Evolutionary conservation across 2,113 vertebrate genomes (phyloP), one percentile per base, ranked within the genome.

Genomic region (Mohoua ochrocephala): DNA sequence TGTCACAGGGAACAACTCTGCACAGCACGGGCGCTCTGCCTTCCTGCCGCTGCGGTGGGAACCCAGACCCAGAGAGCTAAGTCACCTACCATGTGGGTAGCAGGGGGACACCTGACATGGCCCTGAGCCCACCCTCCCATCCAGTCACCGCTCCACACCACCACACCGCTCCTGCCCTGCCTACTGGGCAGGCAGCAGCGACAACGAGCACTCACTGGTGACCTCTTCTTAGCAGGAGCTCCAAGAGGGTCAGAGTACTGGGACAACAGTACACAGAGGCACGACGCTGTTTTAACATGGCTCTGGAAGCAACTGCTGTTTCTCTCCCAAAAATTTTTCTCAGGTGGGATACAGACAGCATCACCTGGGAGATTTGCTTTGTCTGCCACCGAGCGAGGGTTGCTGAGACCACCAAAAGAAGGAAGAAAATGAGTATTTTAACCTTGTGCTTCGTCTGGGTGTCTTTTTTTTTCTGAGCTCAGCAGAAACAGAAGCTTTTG

Each of bases 381-480:
- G 0, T 42, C 20, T 7, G 4, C 69, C 28, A 23, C 3, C 0
- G 24, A 56, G 39, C 1, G 0, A 75, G 56, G 8, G 49, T 11
- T 79, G 44, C 41, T 12, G 26, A 91, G 49, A 59, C 6, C n/a
- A 61, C 44, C 19, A 28, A 13, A 71, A 86, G 26, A 53, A 39
- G 18, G 35, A 23, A 83, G 52, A 69, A 28, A 44, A 75, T 0
- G 2, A 52, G 60, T 24, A 37, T 37, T 91, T 88, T 52, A 90
- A 83, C 78, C 85, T 76, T 61, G 54, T 22, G 30, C 39, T 82
- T 37, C 7, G 3, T 27, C 60, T 1, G 1, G 13, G 41, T 53
- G 33, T 21, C 0, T 24, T 53, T 84, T 85, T 78, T 79, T 56
- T 21, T 21, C 71, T 8, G 6, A 83, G 30, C 30, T 94, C 75